These are phyloP conservation scores for Drosophila algonquin DNA, from an alignment of 2,888 invertebrate species.

Conservation along the genomic window DNA sequence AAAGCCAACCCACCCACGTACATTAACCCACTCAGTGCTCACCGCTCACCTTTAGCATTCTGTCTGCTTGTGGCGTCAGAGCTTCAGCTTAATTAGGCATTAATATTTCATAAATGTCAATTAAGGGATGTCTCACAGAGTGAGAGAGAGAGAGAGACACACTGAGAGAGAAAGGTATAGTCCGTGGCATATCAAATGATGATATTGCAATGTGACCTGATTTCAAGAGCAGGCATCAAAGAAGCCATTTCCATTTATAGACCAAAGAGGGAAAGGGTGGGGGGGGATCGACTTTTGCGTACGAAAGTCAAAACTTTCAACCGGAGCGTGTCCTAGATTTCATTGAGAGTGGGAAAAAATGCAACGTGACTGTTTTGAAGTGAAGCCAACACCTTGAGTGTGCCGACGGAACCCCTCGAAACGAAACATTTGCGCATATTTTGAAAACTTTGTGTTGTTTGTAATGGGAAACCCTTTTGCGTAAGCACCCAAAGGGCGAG, in stretches of 20 bases:
- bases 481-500: conserved; percentile 52
- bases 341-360: conserved; percentile 18
- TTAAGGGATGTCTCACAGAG: conserved; percentile 40
- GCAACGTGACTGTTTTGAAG: conserved; percentile 72
- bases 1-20: not conserved
- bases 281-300: no score
- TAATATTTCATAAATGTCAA: conserved; percentile 73
- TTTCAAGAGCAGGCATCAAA: conserved; percentile 49
- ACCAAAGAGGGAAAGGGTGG: conserved; percentile 2
- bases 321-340: conserved; percentile 27
- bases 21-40: conserved; percentile 23
- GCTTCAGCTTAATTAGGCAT: conserved; percentile 66
- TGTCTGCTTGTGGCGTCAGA: conserved; percentile 27
- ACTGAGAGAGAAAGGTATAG: not conserved
- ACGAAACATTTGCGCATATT: conserved; percentile 45
- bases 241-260: conserved; percentile 41
- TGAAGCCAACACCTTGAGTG: conserved; percentile 47
- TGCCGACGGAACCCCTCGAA: conserved; percentile 38
- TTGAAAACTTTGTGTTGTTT: conserved; percentile 64
- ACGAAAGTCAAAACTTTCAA: conserved; percentile 32
- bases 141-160: not conserved
- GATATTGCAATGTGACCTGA: conserved; percentile 48
- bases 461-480: conserved; percentile 77
- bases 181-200: conserved; percentile 20
- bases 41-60: conserved; percentile 26